Evolutionary conservation across 2,888 invertebrate species (phyloP).

Genomic region (Tanytarsus gracilentus): DNA sequence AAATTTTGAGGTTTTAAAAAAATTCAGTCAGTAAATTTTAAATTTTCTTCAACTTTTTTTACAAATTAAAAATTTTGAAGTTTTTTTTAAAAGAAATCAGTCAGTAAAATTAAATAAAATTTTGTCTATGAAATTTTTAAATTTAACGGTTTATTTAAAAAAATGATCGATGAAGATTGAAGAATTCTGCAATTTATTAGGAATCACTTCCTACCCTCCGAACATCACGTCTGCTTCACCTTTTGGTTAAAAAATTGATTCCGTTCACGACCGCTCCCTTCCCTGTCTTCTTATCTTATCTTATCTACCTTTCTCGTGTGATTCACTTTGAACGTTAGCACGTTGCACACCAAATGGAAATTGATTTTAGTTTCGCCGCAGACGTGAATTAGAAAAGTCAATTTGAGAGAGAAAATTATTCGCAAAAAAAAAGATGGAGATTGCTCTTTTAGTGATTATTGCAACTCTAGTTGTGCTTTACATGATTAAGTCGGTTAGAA

Average conservation of each 20-base stretch:
- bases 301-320: not conserved
- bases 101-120: not conserved
- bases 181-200: too few relatives aligned
- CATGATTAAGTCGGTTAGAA: not conserved
- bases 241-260: not conserved
- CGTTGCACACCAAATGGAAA: not conserved
- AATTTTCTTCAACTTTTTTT: not conserved
- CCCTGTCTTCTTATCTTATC: not conserved
- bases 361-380: not conserved
- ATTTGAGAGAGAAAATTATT: not conserved
- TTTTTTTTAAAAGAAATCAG: not conserved
- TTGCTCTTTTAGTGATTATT: not conserved
- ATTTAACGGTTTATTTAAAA: too few relatives aligned
- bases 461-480: not conserved
- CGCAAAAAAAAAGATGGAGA: slow-evolving; percentile 27
- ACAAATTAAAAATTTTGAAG: not conserved
- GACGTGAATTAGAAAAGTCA: not conserved
- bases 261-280: not conserved
- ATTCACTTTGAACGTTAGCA: not conserved
- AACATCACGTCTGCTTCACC: too few relatives aligned
- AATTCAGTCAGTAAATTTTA: not conserved
- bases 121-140: too few relatives aligned
- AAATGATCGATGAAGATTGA: too few relatives aligned
- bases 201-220: too few relatives aligned
- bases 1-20: not conserved